phyloP scores from a whole-genome alignment of 2,113 vertebrate genomes.

The Odobenus rosmarus region DNA sequence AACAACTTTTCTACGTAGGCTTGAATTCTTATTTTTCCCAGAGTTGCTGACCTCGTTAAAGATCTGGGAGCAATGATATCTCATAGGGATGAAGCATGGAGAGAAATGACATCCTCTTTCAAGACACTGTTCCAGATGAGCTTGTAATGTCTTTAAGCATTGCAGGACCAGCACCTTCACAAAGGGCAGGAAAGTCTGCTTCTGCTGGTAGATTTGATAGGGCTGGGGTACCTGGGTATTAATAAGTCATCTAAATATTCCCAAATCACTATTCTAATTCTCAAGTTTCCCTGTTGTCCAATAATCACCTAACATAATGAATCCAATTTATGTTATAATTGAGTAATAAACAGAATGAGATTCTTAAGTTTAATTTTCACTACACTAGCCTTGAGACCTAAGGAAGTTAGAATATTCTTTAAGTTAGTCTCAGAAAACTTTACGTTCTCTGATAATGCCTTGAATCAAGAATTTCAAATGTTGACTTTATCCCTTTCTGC shows the following conservation, averaged over 20 bases:
- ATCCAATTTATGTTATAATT: not conserved
- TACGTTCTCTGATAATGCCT: not conserved
- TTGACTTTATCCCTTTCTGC: not conserved
- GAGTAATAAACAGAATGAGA: not conserved
- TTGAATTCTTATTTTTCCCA: not conserved
- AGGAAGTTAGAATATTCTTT: not conserved
- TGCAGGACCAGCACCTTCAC: not conserved
- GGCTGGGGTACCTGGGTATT: not conserved
- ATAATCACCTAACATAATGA: not conserved
- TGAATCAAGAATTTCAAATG: not conserved
- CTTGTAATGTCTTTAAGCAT: not conserved
- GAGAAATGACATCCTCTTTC: not conserved
- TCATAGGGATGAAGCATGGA: not conserved
- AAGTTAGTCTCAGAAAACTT: not conserved
- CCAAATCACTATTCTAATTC: not conserved
- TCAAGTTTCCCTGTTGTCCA: not conserved
- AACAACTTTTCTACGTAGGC: not conserved
- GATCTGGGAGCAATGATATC: not conserved
- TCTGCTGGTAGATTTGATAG: not conserved
- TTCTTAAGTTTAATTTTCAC: not conserved
- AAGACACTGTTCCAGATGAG: not conserved
- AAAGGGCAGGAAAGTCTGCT: not conserved
- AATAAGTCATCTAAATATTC: not conserved
- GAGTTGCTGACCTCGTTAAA: not conserved
- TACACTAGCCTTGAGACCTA: not conserved